Evolutionary conservation across 2,113 vertebrate species (phyloP).

Genomic region (Hydrolagus affinis): DNA sequence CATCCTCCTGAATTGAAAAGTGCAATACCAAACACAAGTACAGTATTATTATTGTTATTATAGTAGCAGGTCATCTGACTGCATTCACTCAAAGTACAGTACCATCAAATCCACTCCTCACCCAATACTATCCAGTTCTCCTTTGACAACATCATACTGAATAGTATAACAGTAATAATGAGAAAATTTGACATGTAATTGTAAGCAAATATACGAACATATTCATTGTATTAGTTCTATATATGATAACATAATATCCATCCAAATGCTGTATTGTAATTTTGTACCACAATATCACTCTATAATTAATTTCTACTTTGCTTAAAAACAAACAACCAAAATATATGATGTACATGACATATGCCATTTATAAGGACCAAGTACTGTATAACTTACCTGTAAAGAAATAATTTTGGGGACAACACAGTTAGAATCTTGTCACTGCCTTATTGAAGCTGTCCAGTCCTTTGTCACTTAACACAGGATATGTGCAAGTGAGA

Average conservation of each 20-base stretch:
- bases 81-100: too few species aligned
- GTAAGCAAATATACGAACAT: not conserved
- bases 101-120: not conserved
- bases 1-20: too few species aligned
- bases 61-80: too few species aligned
- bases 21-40: too few species aligned
- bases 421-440: not conserved
- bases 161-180: not conserved
- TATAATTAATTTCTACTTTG: not conserved
- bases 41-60: too few species aligned
- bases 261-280: not conserved
- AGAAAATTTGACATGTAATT: not conserved
- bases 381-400: conserved; percentile 8
- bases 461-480: conserved; percentile 16
- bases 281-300: not conserved
- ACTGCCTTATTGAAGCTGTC: not conserved
- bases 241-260: not conserved
- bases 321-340: not conserved
- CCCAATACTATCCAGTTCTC: not conserved
- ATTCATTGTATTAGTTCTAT: not conserved
- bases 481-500: not conserved
- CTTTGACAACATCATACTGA: not conserved
- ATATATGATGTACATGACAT: not conserved
- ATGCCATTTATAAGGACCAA: not conserved
- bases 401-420: not conserved